These are phyloP conservation scores for Rhamnusium bicolor DNA, from an alignment of 2,888 invertebrate species.

Conservation along the genomic window DNA sequence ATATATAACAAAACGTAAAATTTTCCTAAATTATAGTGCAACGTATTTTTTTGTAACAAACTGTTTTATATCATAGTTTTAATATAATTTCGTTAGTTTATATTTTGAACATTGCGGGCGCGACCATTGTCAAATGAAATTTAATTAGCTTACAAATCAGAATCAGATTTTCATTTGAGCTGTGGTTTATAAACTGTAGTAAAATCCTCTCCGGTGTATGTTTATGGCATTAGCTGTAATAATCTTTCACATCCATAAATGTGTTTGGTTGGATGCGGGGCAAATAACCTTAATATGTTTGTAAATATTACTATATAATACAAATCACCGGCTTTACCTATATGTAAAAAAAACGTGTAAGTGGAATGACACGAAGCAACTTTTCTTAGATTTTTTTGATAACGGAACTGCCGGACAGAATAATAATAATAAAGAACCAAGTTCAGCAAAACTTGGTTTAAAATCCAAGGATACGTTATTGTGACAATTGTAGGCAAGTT, in stretches of 20 bases:
- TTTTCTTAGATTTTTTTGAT: not conserved
- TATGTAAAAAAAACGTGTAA: slow-evolving; percentile 5
- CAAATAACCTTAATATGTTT: slow-evolving; percentile 4
- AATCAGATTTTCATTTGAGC: not conserved
- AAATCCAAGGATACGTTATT: no score
- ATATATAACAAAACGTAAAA: no score
- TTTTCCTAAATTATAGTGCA: not conserved
- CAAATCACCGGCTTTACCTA: not conserved
- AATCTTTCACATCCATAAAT: not conserved
- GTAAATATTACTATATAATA: slow-evolving; percentile 21
- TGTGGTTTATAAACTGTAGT: not conserved
- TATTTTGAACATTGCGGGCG: not conserved
- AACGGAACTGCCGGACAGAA: not conserved
- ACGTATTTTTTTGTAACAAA: not conserved
- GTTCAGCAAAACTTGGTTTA: no score
- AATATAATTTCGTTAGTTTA: not conserved
- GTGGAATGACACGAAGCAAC: not conserved
- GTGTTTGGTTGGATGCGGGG: slow-evolving; percentile 9
- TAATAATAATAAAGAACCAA: not conserved
- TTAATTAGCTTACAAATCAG: not conserved
- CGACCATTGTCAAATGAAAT: not conserved
- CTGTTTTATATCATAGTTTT: not conserved
- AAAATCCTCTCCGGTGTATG: not conserved
- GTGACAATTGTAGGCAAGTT: no score
- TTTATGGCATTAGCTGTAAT: not conserved